Evolutionary conservation across 2,797 vertebrate genomes (phyloP).

Genomic region (Menidia menidia): DNA sequence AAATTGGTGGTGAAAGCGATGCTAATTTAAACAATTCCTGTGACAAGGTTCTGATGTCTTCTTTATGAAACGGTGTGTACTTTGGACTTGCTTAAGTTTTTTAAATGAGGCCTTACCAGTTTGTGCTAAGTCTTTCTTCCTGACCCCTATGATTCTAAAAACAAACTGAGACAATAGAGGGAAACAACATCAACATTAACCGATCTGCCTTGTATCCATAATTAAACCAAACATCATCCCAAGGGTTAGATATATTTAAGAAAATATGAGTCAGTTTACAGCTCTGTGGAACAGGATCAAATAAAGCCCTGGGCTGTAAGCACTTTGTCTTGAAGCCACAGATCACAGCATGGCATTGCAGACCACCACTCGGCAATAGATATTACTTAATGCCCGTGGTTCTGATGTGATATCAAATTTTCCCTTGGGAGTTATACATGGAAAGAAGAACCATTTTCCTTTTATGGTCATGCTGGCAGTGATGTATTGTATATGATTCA

Average conservation of each 20-base stretch:
- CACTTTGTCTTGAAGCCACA: slow-evolving; percentile 64
- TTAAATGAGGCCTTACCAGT: slow-evolving; percentile 64
- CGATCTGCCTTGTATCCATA: slow-evolving; percentile 67
- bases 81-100: slow-evolving; percentile 42
- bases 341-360: slow-evolving; percentile 62
- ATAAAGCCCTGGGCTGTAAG: slow-evolving; percentile 70
- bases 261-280: slow-evolving; percentile 67
- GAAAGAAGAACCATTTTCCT: slow-evolving; percentile 55
- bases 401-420: slow-evolving; percentile 69
- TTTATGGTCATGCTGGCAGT: slow-evolving; percentile 59
- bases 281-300: slow-evolving; percentile 61
- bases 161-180: slow-evolving; percentile 54
- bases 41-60: slow-evolving; percentile 50
- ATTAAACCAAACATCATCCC: slow-evolving; percentile 77
- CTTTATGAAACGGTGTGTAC: slow-evolving; percentile 40
- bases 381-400: slow-evolving; percentile 64
- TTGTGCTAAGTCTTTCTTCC: slow-evolving; percentile 49
- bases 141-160: slow-evolving; percentile 32
- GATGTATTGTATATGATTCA: slow-evolving; percentile 59
- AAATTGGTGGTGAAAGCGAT: slow-evolving; percentile 28
- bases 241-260: slow-evolving; percentile 64
- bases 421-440: slow-evolving; percentile 56
- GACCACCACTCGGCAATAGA: slow-evolving; percentile 70
- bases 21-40: slow-evolving; percentile 27
- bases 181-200: slow-evolving; percentile 70